These are phyloP conservation scores for Drosophila seguyi DNA, from an alignment of 1,140 invertebrate species.

Conservation along the genomic window DNA sequence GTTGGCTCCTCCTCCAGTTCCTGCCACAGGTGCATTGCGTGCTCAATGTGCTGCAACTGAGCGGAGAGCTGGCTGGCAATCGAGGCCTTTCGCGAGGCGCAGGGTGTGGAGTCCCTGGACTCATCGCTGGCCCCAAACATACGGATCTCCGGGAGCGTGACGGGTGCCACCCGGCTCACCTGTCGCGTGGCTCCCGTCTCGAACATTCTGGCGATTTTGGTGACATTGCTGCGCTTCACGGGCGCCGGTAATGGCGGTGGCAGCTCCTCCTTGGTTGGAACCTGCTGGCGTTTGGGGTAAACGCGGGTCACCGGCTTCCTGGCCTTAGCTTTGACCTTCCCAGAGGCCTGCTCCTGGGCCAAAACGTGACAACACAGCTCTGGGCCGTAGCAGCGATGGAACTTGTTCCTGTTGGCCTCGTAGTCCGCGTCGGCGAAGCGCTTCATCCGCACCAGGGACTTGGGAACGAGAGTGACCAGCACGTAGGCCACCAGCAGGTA, in stretches of 20 bases:
- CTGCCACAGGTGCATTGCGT: conserved; percentile 73
- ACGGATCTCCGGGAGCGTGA: conserved; percentile 65
- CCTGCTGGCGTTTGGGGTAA: conserved; percentile 70
- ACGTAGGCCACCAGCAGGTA: conserved; percentile 70
- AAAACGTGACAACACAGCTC: conserved; percentile 72
- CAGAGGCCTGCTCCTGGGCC: conserved; percentile 44
- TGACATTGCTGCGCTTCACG: conserved; percentile 72
- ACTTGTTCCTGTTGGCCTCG: conserved; percentile 70
- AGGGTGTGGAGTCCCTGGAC: conserved; percentile 63
- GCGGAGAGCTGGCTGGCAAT: conserved; percentile 64
- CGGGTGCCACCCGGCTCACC: conserved; percentile 66
- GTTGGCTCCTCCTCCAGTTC: conserved; percentile 58
- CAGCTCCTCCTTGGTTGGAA: conserved; percentile 7
- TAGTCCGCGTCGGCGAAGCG: conserved; percentile 74
- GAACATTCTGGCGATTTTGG: conserved; percentile 81
- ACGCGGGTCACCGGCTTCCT: conserved; percentile 79
- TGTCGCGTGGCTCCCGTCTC: conserved; percentile 63
- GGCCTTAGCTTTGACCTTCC: conserved; percentile 60
- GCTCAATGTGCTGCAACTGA: conserved; percentile 76
- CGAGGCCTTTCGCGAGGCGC: conserved; percentile 63
- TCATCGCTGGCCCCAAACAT: conserved; percentile 66
- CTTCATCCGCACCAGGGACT: conserved; percentile 72
- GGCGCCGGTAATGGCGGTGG: conserved; percentile 19
- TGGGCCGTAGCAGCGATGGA: conserved; percentile 79
- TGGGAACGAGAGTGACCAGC: conserved; percentile 73